Evolutionary conservation across 2,113 vertebrate species (phyloP).

Genomic region (Sorex araneus): DNA sequence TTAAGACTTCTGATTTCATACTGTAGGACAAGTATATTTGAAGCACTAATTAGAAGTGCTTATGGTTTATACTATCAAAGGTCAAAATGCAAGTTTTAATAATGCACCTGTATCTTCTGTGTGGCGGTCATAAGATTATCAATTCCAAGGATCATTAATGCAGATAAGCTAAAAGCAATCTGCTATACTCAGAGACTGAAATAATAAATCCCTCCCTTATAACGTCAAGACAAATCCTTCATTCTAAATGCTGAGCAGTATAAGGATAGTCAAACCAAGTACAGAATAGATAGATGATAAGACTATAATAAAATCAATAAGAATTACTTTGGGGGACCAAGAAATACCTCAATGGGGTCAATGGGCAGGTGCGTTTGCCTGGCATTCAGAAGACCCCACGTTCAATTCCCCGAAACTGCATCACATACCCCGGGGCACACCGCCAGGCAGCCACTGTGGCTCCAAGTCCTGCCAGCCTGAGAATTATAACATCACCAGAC

Average conservation of each 20-base stretch:
- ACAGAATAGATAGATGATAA: background rate
- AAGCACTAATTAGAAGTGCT: constrained; percentile 9
- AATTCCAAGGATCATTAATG: constrained; percentile 7
- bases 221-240: background rate
- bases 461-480: no score
- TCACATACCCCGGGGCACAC: no score
- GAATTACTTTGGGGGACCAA: background rate
- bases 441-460: no score
- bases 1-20: no score
- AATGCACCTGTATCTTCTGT: background rate
- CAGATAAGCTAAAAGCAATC: background rate
- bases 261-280: background rate
- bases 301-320: background rate
- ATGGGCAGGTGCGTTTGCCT: no score
- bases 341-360: no score
- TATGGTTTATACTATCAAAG: background rate
- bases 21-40: no score
- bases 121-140: background rate
- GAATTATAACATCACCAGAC: no score
- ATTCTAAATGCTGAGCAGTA: background rate
- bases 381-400: no score
- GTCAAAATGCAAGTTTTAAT: background rate
- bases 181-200: background rate
- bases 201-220: background rate
- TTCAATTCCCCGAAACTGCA: no score